A percentile compares a stretch with the other conserved stretches of the same genome.
Conservation (phyloP, 2,113 vertebrate species). For the Mystacornis crossleyi region DNA sequence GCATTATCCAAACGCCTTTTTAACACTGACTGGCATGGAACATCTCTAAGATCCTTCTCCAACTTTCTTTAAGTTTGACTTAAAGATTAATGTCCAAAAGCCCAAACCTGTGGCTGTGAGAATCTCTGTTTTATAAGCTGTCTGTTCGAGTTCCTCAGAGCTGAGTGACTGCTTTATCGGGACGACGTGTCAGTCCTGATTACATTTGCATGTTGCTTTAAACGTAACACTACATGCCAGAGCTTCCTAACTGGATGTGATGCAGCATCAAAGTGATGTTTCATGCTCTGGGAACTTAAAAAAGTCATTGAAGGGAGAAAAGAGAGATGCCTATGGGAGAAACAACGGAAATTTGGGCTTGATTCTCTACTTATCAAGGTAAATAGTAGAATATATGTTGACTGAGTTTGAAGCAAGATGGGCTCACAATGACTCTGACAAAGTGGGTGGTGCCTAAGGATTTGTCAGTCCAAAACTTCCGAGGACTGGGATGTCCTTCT, state of each 20-base stretch:
- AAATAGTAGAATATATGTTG: constrained; percentile 9
- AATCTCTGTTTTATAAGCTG: constrained; percentile 26
- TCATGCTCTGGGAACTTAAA: constrained; percentile 58
- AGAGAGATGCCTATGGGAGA: constrained; percentile 2
- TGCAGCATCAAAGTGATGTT: constrained; percentile 69
- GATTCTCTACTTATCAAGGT: background rate
- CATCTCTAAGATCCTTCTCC: background rate
- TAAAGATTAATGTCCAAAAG: background rate
- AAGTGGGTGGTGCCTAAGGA: background rate
- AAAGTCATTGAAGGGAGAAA: constrained; percentile 53
- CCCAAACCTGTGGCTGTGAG: constrained; percentile 9
- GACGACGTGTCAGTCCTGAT: constrained; percentile 45
- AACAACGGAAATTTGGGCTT: constrained; percentile 20
- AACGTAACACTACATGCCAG: constrained; percentile 39
- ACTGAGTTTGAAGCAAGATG: background rate
- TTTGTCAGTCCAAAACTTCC: background rate
- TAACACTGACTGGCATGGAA: background rate
- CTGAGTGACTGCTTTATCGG: constrained; percentile 49
- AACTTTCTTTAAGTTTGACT: background rate
- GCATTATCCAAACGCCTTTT: rapidly evolving
- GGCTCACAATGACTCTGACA: background rate
- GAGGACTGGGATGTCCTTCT: background rate
- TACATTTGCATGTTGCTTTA: constrained; percentile 61
- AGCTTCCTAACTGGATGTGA: constrained; percentile 62
- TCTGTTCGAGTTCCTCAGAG: constrained; percentile 2